A percentile compares a stretch with the other conserved stretches of the same genome.
phyloP scores from a whole-genome alignment of 2,888 invertebrate species.

The Geophilus truncorum region DNA sequence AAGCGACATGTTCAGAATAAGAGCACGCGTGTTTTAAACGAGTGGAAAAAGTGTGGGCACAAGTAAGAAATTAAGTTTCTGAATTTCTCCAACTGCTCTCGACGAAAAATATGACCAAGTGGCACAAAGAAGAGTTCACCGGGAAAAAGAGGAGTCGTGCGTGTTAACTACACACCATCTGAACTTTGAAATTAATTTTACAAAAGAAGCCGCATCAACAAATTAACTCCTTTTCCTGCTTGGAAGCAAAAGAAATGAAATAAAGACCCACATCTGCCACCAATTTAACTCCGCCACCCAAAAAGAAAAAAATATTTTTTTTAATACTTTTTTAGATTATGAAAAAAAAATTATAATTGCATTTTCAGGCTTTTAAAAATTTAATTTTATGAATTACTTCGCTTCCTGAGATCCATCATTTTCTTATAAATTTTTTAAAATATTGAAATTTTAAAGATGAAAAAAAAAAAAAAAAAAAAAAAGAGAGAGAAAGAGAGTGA shows the following conservation, averaged over 20 bases:
- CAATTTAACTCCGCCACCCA: background rate
- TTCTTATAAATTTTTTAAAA: background rate
- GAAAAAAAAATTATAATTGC: background rate
- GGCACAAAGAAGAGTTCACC: background rate
- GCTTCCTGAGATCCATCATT: background rate
- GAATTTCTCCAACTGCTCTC: no score
- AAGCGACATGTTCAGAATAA: no score
- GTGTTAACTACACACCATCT: background rate
- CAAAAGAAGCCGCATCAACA: background rate
- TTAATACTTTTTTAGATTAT: no score
- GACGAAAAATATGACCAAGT: background rate
- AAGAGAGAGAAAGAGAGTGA: no score
- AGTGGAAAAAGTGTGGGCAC: background rate
- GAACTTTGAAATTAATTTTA: background rate
- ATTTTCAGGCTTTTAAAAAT: background rate
- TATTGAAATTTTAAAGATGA: background rate
- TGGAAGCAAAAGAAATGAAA: background rate
- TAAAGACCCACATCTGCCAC: background rate
- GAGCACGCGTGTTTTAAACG: background rate
- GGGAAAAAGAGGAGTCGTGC: background rate
- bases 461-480: no score
- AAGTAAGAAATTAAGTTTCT: background rate
- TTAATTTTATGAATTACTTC: background rate
- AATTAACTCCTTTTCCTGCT: constrained; percentile 4
- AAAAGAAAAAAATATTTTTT: background rate